These are phyloP conservation scores for Gymnocephalus cernua DNA, from an alignment of 2,113 vertebrate genomes.

Conservation along the genomic window DNA sequence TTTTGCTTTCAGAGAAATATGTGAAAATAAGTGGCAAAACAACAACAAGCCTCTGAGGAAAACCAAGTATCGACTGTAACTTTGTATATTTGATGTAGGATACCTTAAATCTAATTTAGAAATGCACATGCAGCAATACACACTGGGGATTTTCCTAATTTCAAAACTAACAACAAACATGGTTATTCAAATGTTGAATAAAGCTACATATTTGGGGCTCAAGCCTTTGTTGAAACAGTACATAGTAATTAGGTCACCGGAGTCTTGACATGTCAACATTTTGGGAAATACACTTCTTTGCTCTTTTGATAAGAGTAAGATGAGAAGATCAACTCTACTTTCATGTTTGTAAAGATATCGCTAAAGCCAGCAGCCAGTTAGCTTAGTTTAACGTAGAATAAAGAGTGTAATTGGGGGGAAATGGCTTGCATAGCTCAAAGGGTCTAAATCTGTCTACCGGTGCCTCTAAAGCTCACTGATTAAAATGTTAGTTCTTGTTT, in stretches of 20 bases:
- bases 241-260: neutral
- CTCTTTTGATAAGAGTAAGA: neutral
- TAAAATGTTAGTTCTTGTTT: neutral
- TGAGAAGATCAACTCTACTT: neutral
- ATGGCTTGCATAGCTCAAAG: neutral
- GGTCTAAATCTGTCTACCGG: neutral
- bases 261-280: neutral
- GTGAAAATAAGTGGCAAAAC: neutral
- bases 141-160: neutral
- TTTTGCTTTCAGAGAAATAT: slow-evolving; percentile 5
- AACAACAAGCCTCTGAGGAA: neutral
- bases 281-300: neutral
- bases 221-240: neutral
- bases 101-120: neutral
- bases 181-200: neutral
- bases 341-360: neutral
- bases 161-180: neutral
- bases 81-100: neutral
- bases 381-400: neutral
- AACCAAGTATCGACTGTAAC: neutral
- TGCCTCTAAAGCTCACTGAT: neutral
- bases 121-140: neutral
- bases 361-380: neutral
- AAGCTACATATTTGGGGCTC: neutral
- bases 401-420: neutral